Percentiles rank a stretch among this genome's conserved stretches.
These are phyloP conservation scores for Aldabrachelys gigantea DNA, from an alignment of 2,113 vertebrate genomes.

Conservation along the genomic window DNA sequence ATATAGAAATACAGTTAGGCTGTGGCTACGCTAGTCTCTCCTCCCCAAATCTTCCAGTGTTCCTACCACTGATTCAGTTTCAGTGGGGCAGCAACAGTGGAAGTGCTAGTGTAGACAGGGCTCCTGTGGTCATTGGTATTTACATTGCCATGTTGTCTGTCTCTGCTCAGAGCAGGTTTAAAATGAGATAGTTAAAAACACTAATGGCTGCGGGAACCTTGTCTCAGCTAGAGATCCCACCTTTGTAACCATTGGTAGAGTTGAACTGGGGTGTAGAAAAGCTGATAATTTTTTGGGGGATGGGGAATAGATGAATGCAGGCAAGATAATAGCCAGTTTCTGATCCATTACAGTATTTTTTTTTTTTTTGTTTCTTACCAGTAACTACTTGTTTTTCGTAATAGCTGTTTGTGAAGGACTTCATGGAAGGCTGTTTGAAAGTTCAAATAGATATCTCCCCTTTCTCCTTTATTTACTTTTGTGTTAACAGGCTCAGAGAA, in stretches of 20 bases:
- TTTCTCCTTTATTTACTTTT: not conserved
- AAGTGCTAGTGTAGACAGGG: not conserved
- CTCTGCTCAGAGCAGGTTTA: not conserved
- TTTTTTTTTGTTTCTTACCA: not conserved
- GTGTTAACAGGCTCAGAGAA: not conserved
- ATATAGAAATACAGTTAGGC: not conserved
- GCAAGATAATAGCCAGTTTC: not conserved
- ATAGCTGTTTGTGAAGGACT: conserved; percentile 8
- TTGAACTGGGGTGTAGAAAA: not conserved
- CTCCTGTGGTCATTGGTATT: not conserved
- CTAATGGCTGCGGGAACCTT: not conserved
- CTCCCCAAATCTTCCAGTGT: not conserved
- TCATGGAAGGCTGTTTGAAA: conserved; percentile 21
- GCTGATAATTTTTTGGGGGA: not conserved
- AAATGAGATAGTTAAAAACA: conserved; percentile 24
- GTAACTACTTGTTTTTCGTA: conserved; percentile 1
- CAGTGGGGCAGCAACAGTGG: not conserved
- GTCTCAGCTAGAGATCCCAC: not conserved
- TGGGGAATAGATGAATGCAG: not conserved
- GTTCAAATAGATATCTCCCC: not conserved
- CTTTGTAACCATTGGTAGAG: not conserved
- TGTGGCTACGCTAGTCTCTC: not conserved
- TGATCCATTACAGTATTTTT: not conserved
- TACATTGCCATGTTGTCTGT: not conserved
- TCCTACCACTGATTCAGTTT: not conserved